These are phyloP conservation scores for Podocnemis expansa DNA, from an alignment of 2,113 vertebrate genomes.

Conservation along the genomic window DNA sequence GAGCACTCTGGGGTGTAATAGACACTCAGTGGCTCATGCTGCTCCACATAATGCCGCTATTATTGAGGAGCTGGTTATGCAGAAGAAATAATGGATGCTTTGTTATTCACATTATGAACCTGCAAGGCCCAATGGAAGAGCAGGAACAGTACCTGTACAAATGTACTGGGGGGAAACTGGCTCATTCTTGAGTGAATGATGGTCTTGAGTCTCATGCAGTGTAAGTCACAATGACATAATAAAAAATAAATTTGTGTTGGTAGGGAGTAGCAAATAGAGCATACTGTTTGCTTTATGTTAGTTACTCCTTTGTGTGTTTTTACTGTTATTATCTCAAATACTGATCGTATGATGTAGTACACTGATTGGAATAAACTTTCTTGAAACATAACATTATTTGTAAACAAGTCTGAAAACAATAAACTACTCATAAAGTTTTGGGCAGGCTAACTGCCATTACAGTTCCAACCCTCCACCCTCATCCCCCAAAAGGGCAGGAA, in stretches of 20 bases:
- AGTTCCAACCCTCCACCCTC: neutral
- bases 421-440: neutral
- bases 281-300: neutral
- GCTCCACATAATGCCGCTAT: too few species aligned
- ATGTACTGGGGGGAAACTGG: neutral
- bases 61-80: neutral
- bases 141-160: neutral
- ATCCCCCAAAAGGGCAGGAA: neutral
- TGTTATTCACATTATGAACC: neutral
- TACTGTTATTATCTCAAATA: neutral
- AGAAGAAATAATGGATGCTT: neutral
- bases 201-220: too few species aligned
- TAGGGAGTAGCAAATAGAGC: neutral
- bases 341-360: neutral
- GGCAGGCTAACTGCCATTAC: neutral
- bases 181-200: neutral
- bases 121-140: neutral
- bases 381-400: neutral
- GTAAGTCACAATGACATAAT: neutral
- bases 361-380: too few species aligned
- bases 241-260: neutral
- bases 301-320: neutral
- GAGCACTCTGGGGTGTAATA: too few species aligned
- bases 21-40: too few species aligned
- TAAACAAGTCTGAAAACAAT: neutral